These are phyloP conservation scores for Manis pentadactyla DNA, from an alignment of 2,797 vertebrate species.

Conservation along the genomic window DNA sequence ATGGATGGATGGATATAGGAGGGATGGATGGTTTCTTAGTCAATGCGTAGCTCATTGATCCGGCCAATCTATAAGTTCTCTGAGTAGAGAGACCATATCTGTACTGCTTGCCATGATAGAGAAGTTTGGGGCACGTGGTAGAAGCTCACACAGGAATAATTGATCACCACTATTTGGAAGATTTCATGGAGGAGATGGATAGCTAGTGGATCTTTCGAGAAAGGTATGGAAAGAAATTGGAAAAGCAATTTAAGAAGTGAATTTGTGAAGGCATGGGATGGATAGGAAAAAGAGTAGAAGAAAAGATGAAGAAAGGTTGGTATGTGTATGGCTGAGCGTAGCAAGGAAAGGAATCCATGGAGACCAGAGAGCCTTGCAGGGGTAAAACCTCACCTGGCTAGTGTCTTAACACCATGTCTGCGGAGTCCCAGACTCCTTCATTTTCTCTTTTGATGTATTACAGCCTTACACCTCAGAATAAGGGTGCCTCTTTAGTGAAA, in stretches of 20 bases:
- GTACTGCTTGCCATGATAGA: neutral
- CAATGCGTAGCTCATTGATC: neutral
- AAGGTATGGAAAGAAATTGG: neutral
- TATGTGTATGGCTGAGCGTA: neutral
- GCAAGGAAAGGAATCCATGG: neutral
- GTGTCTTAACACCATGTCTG: neutral
- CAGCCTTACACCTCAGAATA: neutral
- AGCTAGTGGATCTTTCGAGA: neutral
- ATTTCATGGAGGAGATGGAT: neutral
- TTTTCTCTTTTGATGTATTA: neutral
- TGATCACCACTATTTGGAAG: neutral
- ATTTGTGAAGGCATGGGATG: neutral
- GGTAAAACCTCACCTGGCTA: neutral
- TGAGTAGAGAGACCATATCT: neutral
- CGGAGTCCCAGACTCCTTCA: neutral
- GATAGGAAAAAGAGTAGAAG: neutral
- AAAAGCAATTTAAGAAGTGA: slow-evolving; percentile 21
- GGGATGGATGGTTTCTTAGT: neutral
- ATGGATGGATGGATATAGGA: neutral
- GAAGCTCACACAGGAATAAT: neutral
- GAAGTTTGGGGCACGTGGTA: neutral
- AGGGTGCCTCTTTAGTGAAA: neutral
- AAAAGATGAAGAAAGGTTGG: neutral
- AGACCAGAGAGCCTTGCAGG: neutral
- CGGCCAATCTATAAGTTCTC: neutral